Percentiles rank a stretch among this genome's conserved stretches.
These are phyloP conservation scores for Aphodius sticticus DNA, from an alignment of 2,888 invertebrate species.

Conservation along the genomic window DNA sequence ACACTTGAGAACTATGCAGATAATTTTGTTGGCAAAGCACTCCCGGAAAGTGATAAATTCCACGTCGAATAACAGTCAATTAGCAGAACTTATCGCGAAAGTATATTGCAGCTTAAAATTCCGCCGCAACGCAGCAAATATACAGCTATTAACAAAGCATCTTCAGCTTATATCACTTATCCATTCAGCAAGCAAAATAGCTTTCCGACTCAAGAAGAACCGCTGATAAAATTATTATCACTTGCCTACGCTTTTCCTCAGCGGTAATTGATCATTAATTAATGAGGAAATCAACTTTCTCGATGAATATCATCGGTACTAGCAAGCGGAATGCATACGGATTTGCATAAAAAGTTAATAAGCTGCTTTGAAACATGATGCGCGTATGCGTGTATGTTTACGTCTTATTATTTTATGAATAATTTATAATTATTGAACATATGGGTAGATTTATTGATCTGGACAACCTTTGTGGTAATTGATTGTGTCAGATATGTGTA, in stretches of 20 bases:
- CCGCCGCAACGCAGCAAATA: background rate
- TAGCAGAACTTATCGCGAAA: background rate
- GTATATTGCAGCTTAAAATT: slow-evolving; percentile 4
- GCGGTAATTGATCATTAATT: background rate
- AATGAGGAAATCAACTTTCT: slow-evolving; percentile 4
- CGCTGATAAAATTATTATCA: background rate
- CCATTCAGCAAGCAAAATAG: background rate
- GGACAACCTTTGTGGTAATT: background rate
- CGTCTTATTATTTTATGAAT: background rate
- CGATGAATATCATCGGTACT: background rate
- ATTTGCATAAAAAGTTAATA: slow-evolving; percentile 4
- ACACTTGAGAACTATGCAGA: background rate
- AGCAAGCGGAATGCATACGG: background rate
- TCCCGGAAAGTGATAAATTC: background rate
- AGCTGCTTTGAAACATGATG: background rate
- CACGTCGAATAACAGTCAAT: background rate
- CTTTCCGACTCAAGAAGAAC: background rate
- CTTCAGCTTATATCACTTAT: background rate
- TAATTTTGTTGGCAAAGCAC: background rate
- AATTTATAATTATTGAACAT: background rate
- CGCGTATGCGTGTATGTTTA: background rate
- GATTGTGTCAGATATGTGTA: background rate
- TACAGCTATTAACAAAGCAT: background rate
- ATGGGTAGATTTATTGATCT: background rate
- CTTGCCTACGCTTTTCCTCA: background rate